phyloP scores from a whole-genome alignment of 30 jellyfish, hydroid and myxozoan genomes.

The Mastigias papua region DNA sequence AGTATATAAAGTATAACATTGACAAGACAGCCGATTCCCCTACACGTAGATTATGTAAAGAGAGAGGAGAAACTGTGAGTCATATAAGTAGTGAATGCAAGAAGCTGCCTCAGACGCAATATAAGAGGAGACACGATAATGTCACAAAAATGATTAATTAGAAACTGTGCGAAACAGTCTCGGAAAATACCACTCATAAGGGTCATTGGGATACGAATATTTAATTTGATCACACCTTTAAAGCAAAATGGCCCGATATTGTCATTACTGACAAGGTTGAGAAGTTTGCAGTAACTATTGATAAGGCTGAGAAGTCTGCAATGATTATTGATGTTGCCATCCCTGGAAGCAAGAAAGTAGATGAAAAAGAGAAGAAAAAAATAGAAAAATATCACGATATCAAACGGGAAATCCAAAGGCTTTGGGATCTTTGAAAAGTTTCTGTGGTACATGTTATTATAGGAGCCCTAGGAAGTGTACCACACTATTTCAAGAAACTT shows the following conservation, averaged over 20 bases:
- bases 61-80: constrained; percentile 18
- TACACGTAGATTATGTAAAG: constrained; percentile 5
- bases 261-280: background rate
- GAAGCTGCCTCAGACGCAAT: constrained; percentile 7
- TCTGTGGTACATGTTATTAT: background rate
- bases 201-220: background rate
- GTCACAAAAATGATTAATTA: background rate
- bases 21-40: constrained; percentile 17
- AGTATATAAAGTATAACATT: background rate
- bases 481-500: constrained; percentile 11
- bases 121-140: constrained; percentile 10
- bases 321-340: constrained; percentile 5
- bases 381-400: background rate
- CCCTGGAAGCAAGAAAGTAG: background rate
- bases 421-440: constrained; percentile 1
- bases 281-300: constrained; percentile 3
- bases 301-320: constrained; percentile 5
- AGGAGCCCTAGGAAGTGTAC: background rate
- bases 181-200: background rate
- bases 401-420: background rate
- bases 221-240: background rate
- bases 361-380: background rate
- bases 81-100: constrained; percentile 15
- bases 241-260: constrained; percentile 7
- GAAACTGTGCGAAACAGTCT: background rate